Conservation (phyloP, 2,113 vertebrate genomes). For the Etheostoma spectabile region DNA sequence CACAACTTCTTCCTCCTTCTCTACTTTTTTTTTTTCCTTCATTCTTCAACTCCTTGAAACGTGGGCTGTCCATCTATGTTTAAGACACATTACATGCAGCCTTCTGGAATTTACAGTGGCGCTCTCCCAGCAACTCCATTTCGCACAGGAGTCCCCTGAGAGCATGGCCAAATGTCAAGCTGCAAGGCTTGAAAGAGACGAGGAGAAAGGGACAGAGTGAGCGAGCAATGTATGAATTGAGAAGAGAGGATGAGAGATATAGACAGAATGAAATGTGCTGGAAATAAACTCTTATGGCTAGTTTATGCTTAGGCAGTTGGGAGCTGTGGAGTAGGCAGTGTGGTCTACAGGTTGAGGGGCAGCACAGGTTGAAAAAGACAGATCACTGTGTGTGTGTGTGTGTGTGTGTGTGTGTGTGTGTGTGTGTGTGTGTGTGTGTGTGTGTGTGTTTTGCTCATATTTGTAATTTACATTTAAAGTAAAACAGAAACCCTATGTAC, state of each 20-base stretch:
- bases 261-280: slow-evolving; percentile 90
- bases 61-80: slow-evolving; percentile 97
- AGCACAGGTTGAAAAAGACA: slow-evolving; percentile 83
- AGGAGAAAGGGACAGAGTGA: slow-evolving; percentile 85
- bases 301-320: slow-evolving; percentile 93
- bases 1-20: slow-evolving; percentile 84
- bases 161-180: slow-evolving; percentile 99
- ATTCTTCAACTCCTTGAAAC: slow-evolving; percentile 74
- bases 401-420: neutral
- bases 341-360: slow-evolving; percentile 77
- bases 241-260: slow-evolving; percentile 58
- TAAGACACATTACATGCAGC: slow-evolving; percentile 99
- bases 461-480: neutral
- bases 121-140: slow-evolving; percentile 99
- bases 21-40: slow-evolving; percentile 7
- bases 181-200: slow-evolving; percentile 84
- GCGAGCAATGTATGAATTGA: slow-evolving; percentile 33
- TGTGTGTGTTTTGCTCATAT: neutral
- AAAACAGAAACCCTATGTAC: neutral
- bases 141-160: slow-evolving; percentile 94
- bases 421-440: neutral
- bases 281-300: slow-evolving; percentile 97
- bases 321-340: slow-evolving; percentile 72
- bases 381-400: neutral
- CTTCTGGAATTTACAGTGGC: slow-evolving; percentile 99